Evolutionary conservation across 2,888 invertebrate species (phyloP).

Genomic region (Sarcophaga subvicina): DNA sequence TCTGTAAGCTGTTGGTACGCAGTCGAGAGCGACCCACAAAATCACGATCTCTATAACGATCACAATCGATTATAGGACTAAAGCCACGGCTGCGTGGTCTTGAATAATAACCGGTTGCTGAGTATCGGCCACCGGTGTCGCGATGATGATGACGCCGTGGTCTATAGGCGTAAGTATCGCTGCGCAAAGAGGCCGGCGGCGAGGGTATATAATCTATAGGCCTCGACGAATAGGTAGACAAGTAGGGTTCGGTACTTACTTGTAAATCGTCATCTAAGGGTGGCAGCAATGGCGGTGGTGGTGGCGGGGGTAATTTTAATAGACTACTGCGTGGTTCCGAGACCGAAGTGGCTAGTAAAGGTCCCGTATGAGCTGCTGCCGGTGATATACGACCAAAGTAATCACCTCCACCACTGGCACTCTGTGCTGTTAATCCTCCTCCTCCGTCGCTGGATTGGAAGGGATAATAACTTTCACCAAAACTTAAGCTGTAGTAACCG

Average conservation of each 20-base stretch:
- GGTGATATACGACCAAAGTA: conserved; percentile 74
- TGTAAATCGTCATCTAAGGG: conserved; percentile 73
- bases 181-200: conserved; percentile 64
- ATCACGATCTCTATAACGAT: conserved; percentile 65
- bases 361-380: conserved; percentile 73
- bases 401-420: conserved; percentile 71
- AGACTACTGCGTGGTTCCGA: conserved; percentile 69
- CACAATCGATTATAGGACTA: conserved; percentile 63
- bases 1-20: conserved; percentile 64
- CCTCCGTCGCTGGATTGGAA: conserved; percentile 72
- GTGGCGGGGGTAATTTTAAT: conserved; percentile 70
- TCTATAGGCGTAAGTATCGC: conserved; percentile 65
- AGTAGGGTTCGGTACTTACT: conserved; percentile 65
- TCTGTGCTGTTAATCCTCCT: conserved; percentile 68
- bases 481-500: conserved; percentile 71
- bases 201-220: conserved; percentile 67
- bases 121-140: conserved; percentile 58
- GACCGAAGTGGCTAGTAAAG: conserved; percentile 74
- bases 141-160: conserved; percentile 44
- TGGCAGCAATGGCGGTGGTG: conserved; percentile 72
- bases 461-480: conserved; percentile 63
- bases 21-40: conserved; percentile 60
- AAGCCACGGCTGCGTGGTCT: conserved; percentile 61
- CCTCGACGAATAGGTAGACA: conserved; percentile 65
- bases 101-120: conserved; percentile 66